phyloP scores from a whole-genome alignment of 2,888 invertebrate species.

The Zygaena filipendulae region DNA sequence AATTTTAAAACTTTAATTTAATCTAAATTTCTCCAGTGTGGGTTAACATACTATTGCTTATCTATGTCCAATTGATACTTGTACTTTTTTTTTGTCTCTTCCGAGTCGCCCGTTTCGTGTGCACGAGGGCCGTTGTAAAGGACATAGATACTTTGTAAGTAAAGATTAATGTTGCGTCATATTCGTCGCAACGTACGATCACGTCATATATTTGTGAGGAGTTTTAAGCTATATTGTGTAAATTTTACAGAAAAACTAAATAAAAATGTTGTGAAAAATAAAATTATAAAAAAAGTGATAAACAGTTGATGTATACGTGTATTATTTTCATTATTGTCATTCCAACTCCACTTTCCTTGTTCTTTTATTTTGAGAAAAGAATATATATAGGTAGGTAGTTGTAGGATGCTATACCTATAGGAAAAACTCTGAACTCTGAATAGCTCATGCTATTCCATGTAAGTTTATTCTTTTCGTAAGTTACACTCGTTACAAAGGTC shows the following conservation, averaged over 20 bases:
- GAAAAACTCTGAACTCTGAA: too few species aligned
- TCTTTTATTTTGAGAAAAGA: neutral
- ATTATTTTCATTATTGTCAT: conserved; percentile 29
- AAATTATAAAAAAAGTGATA: conserved; percentile 67
- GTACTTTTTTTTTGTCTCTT: conserved; percentile 36
- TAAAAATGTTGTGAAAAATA: conserved; percentile 65
- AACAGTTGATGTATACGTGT: conserved; percentile 45
- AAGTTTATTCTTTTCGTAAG: too few species aligned
- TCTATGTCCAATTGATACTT: too few species aligned
- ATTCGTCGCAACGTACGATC: too few species aligned
- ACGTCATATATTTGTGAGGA: conserved; percentile 65
- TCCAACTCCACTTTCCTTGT: neutral
- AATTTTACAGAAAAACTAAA: conserved; percentile 68
- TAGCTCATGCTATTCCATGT: too few species aligned
- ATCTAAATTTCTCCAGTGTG: too few species aligned
- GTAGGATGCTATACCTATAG: too few species aligned
- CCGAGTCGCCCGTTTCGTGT: conserved; percentile 51
- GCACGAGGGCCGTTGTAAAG: conserved; percentile 37
- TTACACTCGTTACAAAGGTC: too few species aligned
- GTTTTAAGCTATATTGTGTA: conserved; percentile 63
- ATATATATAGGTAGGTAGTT: too few species aligned
- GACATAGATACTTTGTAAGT: conserved; percentile 39
- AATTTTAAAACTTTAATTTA: too few species aligned
- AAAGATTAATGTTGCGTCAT: too few species aligned
- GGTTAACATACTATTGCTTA: too few species aligned